A percentile compares a stretch with the other conserved stretches of the same genome.
Conservation (phyloP, 2,113 vertebrate species). For the Vulpes vulpes region DNA sequence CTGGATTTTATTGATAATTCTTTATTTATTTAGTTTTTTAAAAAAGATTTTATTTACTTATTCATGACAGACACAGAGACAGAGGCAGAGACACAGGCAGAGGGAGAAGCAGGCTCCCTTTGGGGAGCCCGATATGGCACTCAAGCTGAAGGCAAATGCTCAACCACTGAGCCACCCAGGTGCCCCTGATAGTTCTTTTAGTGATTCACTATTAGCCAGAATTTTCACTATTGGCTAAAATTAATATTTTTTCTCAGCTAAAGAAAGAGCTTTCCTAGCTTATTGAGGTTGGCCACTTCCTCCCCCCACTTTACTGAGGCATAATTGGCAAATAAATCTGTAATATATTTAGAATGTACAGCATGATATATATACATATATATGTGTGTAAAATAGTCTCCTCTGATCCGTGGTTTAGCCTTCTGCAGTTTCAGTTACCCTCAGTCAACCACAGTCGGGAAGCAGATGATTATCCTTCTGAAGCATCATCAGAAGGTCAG, state of each 20-base stretch:
- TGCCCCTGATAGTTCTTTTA: neutral
- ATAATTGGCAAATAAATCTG: neutral
- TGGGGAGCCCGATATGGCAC: too few species aligned
- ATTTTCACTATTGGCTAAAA: conserved; percentile 17
- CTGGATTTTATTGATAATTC: neutral
- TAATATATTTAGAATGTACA: neutral
- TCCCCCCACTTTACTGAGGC: neutral
- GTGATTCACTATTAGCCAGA: neutral
- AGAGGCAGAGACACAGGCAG: too few species aligned
- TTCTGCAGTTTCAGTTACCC: neutral
- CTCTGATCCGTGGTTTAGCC: neutral
- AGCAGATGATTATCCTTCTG: neutral
- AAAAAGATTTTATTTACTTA: too few species aligned
- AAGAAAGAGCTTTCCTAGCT: neutral
- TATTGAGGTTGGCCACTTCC: neutral
- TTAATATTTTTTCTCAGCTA: conserved; percentile 14
- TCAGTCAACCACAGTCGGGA: neutral
- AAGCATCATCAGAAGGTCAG: neutral
- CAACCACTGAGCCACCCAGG: too few species aligned
- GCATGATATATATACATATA: neutral
- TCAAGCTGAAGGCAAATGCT: too few species aligned
- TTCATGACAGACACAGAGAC: too few species aligned
- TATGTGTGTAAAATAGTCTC: neutral
- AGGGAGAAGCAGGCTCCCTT: too few species aligned
- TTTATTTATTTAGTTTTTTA: neutral